Evolutionary conservation across 2,797 vertebrate species (phyloP).

Genomic region (Crenichthys baileyi): DNA sequence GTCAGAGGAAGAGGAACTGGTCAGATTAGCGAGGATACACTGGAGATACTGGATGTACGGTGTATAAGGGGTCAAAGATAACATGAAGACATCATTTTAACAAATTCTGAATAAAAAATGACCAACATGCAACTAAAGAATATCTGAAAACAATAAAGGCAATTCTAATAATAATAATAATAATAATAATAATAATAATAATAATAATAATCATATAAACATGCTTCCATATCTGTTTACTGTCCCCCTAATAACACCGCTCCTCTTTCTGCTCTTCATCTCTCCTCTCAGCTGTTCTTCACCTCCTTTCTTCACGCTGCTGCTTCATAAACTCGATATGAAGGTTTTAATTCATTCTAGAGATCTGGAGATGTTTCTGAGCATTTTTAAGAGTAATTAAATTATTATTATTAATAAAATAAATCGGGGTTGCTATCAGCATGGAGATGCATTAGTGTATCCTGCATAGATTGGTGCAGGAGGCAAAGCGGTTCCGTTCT

Average conservation of each 20-base stretch:
- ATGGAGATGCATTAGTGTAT: background rate
- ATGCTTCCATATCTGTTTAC: background rate
- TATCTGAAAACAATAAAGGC: background rate
- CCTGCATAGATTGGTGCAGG: background rate
- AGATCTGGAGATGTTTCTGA: background rate
- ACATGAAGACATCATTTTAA: too few species aligned
- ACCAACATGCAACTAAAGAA: too few species aligned
- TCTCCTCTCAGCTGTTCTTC: background rate
- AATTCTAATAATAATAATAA: background rate
- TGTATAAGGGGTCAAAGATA: too few species aligned
- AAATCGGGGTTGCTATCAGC: background rate
- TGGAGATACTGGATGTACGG: too few species aligned
- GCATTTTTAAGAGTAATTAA: background rate
- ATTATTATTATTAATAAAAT: too few species aligned
- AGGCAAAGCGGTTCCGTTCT: background rate
- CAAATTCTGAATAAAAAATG: too few species aligned
- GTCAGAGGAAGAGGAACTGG: too few species aligned
- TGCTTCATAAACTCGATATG: background rate
- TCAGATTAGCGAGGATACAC: too few species aligned
- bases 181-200: too few species aligned
- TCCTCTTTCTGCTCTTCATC: background rate
- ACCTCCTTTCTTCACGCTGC: background rate
- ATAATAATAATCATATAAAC: background rate
- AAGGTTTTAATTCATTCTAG: too few species aligned
- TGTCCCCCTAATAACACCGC: background rate